A percentile compares a stretch with the other conserved stretches of the same genome.
These are phyloP conservation scores for Carettochelys insculpta DNA, from an alignment of 2,113 vertebrate genomes.

Conservation along the genomic window DNA sequence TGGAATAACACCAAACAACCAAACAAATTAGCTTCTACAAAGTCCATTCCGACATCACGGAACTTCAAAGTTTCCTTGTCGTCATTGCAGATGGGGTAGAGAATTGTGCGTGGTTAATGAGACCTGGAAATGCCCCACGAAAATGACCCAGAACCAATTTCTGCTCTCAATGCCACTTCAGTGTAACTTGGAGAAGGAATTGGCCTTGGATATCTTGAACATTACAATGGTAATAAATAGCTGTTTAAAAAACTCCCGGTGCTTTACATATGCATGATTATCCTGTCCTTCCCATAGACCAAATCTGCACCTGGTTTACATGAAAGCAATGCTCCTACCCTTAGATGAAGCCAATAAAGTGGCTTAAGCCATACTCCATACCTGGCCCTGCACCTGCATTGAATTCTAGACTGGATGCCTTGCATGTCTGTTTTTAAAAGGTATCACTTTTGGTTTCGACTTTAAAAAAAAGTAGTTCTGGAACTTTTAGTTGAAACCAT, in stretches of 20 bases:
- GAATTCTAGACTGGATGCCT: conserved; percentile 17
- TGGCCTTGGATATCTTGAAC: conserved; percentile 48
- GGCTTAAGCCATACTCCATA: background rate
- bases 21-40: background rate
- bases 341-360: background rate
- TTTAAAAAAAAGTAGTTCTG: conserved; percentile 58
- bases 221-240: conserved; percentile 35
- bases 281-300: background rate
- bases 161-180: conserved; percentile 7
- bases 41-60: conserved; percentile 10
- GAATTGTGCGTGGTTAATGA: background rate
- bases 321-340: background rate
- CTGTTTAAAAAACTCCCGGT: background rate
- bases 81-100: background rate
- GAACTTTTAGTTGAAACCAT: conserved; percentile 26
- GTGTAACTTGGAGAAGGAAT: background rate
- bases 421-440: background rate
- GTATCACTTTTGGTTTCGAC: conserved; percentile 32
- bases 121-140: conserved; percentile 18
- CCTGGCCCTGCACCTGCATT: background rate
- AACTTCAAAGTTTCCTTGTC: background rate
- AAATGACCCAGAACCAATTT: background rate
- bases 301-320: background rate
- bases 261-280: background rate
- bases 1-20: background rate